Percentiles rank a stretch among this genome's conserved stretches.
phyloP scores from a whole-genome alignment of 2,797 vertebrate species.

The Pseudochirops cupreus region DNA sequence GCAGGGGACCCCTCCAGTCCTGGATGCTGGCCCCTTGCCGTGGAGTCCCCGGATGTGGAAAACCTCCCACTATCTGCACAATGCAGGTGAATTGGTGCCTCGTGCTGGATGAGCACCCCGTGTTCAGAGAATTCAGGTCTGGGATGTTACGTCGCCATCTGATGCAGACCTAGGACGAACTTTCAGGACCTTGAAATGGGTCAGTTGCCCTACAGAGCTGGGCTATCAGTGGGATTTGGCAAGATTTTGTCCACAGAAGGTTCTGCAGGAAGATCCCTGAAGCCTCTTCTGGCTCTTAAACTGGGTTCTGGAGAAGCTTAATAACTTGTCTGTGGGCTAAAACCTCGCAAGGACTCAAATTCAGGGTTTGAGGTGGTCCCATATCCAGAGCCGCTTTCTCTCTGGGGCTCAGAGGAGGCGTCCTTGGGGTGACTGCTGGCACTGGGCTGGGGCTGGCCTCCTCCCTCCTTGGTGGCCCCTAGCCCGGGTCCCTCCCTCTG shows the following conservation, averaged over 20 bases:
- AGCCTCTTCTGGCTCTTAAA: not conserved
- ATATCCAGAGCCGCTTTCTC: not conserved
- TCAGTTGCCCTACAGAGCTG: not conserved
- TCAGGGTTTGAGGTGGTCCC: not conserved
- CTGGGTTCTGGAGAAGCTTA: not conserved
- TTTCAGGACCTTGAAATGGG: not conserved
- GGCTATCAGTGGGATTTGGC: not conserved
- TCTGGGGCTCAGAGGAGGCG: slow-evolving; percentile 13
- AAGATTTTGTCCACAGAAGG: not conserved
- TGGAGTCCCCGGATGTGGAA: not conserved
- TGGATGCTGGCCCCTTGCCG: no score
- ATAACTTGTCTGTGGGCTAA: not conserved
- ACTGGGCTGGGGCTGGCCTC: not conserved
- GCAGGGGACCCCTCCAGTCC: no score
- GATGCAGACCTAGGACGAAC: not conserved
- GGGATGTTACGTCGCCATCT: not conserved
- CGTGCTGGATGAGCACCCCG: no score
- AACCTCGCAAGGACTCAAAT: not conserved
- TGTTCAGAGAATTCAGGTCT: not conserved
- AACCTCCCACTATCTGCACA: not conserved
- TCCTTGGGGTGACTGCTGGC: not conserved
- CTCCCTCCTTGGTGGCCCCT: not conserved
- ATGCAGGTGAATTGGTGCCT: not conserved
- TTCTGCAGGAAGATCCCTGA: not conserved
- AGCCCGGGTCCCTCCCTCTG: not conserved